phyloP scores from a whole-genome alignment of 1,140 invertebrate genomes.

The Pseudomyrmex gracilis region DNA sequence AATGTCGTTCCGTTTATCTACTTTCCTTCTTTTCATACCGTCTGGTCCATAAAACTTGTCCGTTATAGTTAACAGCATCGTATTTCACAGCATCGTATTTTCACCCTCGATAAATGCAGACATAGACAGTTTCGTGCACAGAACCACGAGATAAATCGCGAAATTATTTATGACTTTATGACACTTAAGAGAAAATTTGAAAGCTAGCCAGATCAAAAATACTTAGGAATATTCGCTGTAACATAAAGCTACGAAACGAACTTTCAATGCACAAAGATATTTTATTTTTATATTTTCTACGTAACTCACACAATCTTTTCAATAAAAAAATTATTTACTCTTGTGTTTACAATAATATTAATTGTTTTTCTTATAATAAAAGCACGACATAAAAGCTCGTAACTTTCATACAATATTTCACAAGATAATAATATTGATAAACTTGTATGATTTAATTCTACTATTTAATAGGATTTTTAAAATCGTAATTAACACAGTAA shows the following conservation, averaged over 20 bases:
- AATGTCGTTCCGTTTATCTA: constrained; percentile 67
- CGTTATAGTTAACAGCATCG: constrained; percentile 62
- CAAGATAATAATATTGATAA: neutral
- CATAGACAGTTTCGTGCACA: constrained; percentile 23
- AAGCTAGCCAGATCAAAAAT: constrained; percentile 9
- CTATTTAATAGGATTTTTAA: neutral
- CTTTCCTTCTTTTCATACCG: constrained; percentile 55
- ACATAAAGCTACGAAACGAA: neutral
- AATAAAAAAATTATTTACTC: neutral
- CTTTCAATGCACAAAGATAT: neutral
- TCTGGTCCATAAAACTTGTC: constrained; percentile 67
- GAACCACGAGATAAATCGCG: constrained; percentile 45
- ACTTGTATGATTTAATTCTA: neutral
- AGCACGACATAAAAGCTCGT: neutral
- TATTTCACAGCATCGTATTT: constrained; percentile 63
- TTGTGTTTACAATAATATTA: neutral
- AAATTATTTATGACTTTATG: constrained; percentile 40
- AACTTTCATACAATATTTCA: neutral
- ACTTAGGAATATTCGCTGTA: neutral
- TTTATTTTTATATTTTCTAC: neutral
- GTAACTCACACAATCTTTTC: neutral
- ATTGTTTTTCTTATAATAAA: constrained; percentile 7
- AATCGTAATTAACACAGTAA: neutral
- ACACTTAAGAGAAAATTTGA: constrained; percentile 44
- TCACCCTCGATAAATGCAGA: constrained; percentile 42